A percentile compares a stretch with the other conserved stretches of the same genome.
phyloP scores from a whole-genome alignment of 1,140 invertebrate genomes.

The Lutraria rhynchaena region DNA sequence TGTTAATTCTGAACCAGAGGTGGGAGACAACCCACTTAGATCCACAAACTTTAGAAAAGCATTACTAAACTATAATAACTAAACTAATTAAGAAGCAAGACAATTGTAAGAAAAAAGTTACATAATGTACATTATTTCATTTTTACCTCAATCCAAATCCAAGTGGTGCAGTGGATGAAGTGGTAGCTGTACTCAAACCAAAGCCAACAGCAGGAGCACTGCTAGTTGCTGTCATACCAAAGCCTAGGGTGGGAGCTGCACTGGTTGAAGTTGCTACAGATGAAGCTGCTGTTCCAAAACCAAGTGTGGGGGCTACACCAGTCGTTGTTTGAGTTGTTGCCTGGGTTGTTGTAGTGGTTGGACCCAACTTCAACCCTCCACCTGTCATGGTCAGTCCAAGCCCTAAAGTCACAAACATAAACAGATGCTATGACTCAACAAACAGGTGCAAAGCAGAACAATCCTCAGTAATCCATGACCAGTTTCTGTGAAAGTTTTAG shows the following conservation, averaged over 20 bases:
- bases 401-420: too few species aligned
- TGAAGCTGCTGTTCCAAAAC: constrained; percentile 20
- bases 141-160: constrained; percentile 63
- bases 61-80: too few species aligned
- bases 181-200: constrained; percentile 49
- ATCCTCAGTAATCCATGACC: too few species aligned
- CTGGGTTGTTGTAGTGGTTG: neutral
- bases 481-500: too few species aligned
- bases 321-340: neutral
- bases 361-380: constrained; percentile 30
- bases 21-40: too few species aligned
- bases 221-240: constrained; percentile 41
- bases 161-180: constrained; percentile 68
- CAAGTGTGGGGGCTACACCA: constrained; percentile 28
- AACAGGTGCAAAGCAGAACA: too few species aligned
- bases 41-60: too few species aligned
- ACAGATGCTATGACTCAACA: too few species aligned
- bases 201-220: constrained; percentile 53
- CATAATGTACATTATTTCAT: too few species aligned
- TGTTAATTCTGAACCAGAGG: too few species aligned
- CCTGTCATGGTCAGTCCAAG: constrained; percentile 2
- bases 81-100: too few species aligned
- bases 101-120: too few species aligned
- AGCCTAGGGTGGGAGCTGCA: neutral
- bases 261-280: constrained; percentile 13